Evolutionary conservation across 2,797 vertebrate genomes (phyloP).

Genomic region (Danio aesculapii): DNA sequence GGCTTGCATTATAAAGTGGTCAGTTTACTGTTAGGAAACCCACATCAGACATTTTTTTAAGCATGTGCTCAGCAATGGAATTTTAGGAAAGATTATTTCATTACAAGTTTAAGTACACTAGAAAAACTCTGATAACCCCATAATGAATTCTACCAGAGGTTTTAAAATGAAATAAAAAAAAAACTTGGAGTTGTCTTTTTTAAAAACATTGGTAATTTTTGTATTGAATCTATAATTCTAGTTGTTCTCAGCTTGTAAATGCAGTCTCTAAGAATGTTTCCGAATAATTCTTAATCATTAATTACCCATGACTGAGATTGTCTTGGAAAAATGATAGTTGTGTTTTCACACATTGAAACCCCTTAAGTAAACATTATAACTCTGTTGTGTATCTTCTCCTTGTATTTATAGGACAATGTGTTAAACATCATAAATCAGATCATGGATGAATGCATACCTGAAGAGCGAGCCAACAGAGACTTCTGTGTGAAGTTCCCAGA

Average conservation of each 20-base stretch:
- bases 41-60: no score
- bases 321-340: background rate
- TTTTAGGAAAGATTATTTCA: no score
- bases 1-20: no score
- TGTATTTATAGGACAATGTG: slow-evolving; percentile 88
- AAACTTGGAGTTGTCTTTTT: background rate
- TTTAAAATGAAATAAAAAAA: background rate
- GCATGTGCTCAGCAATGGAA: no score
- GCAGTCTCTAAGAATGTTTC: background rate
- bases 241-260: background rate
- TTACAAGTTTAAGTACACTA: no score
- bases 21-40: no score
- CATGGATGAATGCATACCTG: slow-evolving; percentile 97
- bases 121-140: no score
- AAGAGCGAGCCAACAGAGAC: slow-evolving; percentile 93
- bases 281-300: background rate
- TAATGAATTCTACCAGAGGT: no score
- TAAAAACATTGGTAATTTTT: background rate
- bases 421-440: slow-evolving; percentile 97
- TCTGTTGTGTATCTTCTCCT: background rate
- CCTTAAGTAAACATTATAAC: no score
- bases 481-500: slow-evolving; percentile 98
- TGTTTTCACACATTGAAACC: background rate
- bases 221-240: background rate
- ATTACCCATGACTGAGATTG: background rate